Evolutionary conservation across 2,113 vertebrate species (phyloP).

Genomic region (Motacilla alba): DNA sequence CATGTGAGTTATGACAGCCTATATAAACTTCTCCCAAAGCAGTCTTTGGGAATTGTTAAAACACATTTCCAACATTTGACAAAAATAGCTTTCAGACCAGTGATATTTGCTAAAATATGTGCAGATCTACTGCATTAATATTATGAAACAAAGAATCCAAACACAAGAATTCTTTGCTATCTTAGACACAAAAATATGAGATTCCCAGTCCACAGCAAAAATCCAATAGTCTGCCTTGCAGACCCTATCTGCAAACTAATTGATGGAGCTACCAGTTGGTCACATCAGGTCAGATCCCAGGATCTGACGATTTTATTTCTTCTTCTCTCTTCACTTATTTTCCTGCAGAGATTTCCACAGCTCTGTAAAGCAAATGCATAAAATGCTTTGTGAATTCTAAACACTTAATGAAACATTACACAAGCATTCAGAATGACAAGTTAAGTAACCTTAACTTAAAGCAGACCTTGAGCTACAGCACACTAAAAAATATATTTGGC

Average conservation of each 20-base stretch:
- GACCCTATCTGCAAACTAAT: not conserved
- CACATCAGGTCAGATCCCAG: not conserved
- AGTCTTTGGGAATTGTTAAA: conserved; percentile 47
- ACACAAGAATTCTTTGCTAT: not conserved
- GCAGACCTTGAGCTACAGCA: not conserved
- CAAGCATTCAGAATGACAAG: conserved; percentile 38
- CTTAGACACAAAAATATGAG: not conserved
- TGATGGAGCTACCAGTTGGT: rapidly evolving
- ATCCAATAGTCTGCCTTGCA: not conserved
- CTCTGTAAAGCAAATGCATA: not conserved
- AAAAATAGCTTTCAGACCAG: conserved; percentile 53
- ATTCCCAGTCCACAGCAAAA: not conserved
- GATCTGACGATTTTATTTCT: not conserved
- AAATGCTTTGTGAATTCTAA: not conserved
- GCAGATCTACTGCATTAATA: conserved; percentile 31
- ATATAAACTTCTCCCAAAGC: conserved; percentile 39
- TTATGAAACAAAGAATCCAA: conserved; percentile 36
- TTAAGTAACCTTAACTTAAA: conserved; percentile 50
- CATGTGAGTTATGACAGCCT: conserved; percentile 43
- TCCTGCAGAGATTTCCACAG: not conserved
- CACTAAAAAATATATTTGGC: not conserved
- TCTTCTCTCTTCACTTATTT: not conserved
- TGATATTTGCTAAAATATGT: conserved; percentile 36
- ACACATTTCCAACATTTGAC: conserved; percentile 38
- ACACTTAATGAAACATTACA: conserved; percentile 5